These are phyloP conservation scores for Ariopsis seemanni DNA, from an alignment of 2,113 vertebrate species.

Conservation along the genomic window DNA sequence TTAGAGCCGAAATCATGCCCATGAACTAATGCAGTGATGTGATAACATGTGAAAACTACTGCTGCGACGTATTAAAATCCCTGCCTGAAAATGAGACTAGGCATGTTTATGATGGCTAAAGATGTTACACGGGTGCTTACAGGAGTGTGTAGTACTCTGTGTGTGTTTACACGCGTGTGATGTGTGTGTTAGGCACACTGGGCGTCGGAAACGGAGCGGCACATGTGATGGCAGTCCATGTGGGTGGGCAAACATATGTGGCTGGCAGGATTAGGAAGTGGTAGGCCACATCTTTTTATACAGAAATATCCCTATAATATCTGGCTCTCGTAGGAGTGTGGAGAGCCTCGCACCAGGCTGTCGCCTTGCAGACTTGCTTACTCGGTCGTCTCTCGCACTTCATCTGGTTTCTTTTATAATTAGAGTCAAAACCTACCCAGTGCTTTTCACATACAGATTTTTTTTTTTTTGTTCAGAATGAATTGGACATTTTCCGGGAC, in stretches of 20 bases:
- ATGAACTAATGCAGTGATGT: constrained; percentile 33
- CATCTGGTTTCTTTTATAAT: constrained; percentile 52
- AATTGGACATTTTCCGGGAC: constrained; percentile 35
- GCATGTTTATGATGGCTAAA: constrained; percentile 13
- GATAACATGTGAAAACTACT: constrained; percentile 23
- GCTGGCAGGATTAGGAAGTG: constrained; percentile 83
- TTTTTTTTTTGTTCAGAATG: constrained; percentile 23
- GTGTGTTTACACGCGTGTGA: constrained; percentile 20
- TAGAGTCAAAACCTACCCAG: constrained; percentile 56
- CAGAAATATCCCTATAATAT: constrained; percentile 79
- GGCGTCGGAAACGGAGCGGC: constrained; percentile 41
- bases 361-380: constrained; percentile 48
- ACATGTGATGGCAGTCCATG: constrained; percentile 57
- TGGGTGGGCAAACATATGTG: constrained; percentile 85
- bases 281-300: constrained; percentile 83
- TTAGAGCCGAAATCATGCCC: not conserved
- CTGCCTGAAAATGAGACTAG: not conserved
- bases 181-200: constrained; percentile 23
- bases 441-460: constrained; percentile 53
- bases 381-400: constrained; percentile 43
- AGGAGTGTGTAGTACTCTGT: constrained; percentile 13
- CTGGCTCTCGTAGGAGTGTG: constrained; percentile 65
- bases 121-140: constrained; percentile 30
- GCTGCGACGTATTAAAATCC: constrained; percentile 21
- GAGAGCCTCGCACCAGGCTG: constrained; percentile 53